phyloP scores from a whole-genome alignment of 2,888 invertebrate species.

The Sinopyrophorus schimmeli region DNA sequence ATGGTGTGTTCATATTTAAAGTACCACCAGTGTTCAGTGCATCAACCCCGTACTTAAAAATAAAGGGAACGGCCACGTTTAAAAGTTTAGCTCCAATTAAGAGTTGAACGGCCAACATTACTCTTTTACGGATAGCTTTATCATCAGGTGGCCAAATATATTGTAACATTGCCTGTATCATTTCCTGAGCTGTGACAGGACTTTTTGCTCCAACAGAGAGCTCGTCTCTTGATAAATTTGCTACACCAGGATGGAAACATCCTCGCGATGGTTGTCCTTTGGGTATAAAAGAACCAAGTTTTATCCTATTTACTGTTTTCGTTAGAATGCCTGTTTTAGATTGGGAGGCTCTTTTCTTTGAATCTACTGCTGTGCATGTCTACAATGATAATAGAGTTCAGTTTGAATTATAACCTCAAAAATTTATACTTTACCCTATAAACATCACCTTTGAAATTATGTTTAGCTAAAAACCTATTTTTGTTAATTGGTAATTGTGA shows the following conservation, averaged over 20 bases:
- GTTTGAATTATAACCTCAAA: conserved; percentile 16
- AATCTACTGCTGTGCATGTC: conserved; percentile 27
- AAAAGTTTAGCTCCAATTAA: conserved; percentile 82
- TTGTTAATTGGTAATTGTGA: conserved; percentile 21
- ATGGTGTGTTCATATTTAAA: conserved; percentile 76
- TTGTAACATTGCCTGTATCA: conserved; percentile 84
- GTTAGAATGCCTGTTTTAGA: conserved; percentile 41
- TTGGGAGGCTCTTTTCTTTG: conserved; percentile 17
- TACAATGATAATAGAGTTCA: conserved; percentile 19
- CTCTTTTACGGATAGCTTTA: conserved; percentile 72
- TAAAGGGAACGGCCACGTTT: conserved; percentile 92
- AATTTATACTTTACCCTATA: conserved; percentile 28
- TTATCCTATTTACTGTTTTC: conserved; percentile 42
- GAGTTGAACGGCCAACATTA: conserved; percentile 79
- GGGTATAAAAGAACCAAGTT: conserved; percentile 43
- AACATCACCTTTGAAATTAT: conserved; percentile 18
- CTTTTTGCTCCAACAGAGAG: conserved; percentile 60
- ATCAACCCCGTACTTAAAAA: conserved; percentile 94
- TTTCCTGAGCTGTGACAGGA: conserved; percentile 71
- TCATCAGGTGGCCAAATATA: conserved; percentile 97
- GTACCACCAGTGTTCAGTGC: conserved; percentile 70
- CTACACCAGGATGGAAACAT: conserved; percentile 91
- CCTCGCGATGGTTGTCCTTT: conserved; percentile 64
- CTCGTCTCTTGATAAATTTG: conserved; percentile 60
- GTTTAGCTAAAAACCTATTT: conserved; percentile 20